Evolutionary conservation across 2,113 vertebrate genomes (phyloP), one percentile per base, ranked within the genome.

Genomic region (Anolis carolinensis): DNA sequence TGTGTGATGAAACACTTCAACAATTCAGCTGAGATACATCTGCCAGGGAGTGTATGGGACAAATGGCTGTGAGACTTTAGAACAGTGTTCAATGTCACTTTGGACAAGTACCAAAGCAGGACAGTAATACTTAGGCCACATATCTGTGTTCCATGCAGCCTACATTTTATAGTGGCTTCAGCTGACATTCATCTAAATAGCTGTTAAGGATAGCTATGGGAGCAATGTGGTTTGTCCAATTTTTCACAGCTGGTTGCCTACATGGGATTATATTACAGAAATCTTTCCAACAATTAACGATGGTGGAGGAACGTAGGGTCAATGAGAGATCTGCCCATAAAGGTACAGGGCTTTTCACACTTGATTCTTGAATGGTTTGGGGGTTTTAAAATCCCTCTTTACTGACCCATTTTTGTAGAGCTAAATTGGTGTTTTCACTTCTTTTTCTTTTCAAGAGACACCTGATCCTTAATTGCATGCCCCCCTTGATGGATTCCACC

Each of bases 21-120:
- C 0, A 0, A 1, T 1, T 39, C 10, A 55, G 1, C 2, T 18
- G 55, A 59, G 36, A 39, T 52, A 20, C n/a, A 68, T 48, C 34
- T 25, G 55, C 27, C 3, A 81, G 50, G 27, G n/a, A 72, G 44
- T 34, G 7, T 72, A 18, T 21, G 27, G 20, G 67, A 62, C 48
- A 50, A 25, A 44, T 7, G 25, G 44, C 14, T 5, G 71, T 32
- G 39, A 32, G 59, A 13, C 50, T 6, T 72, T 30, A 9, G 34
- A 44, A 13, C 2, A 20, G 14, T 14, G 36, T 13, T 6, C 50
- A 48, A 2, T n/a, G 72, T 52, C 39, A 44, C 27, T n/a, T 30
- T 55, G 3, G 67, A 48, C 30, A 79, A 75, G 27, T 67, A 68
- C n/a, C 23, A 68, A 32, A 70, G 48, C 9, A 32, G 23, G 55